These are phyloP conservation scores for Sceliomorpha sp. DNA, from an alignment of 2,888 invertebrate genomes.

Conservation along the genomic window DNA sequence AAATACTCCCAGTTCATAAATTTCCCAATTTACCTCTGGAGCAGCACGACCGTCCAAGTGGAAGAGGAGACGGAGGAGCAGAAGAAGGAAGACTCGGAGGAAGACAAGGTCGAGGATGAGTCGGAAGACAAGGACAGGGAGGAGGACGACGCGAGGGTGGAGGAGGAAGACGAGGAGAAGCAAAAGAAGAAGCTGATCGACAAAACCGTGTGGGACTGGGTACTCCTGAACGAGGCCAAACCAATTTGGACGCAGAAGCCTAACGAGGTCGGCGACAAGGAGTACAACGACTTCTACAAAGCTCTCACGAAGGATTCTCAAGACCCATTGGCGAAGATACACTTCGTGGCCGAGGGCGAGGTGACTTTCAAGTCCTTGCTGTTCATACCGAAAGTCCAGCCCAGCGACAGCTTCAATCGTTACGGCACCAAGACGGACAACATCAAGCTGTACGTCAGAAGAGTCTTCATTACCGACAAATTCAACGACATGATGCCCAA, in stretches of 20 bases:
- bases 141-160: conserved; percentile 84
- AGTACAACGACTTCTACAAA: conserved; percentile 98
- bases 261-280: conserved; percentile 90
- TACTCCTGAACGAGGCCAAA: conserved; percentile 96
- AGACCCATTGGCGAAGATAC: conserved; percentile 92
- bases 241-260: conserved; percentile 99
- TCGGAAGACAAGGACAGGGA: conserved; percentile 76
- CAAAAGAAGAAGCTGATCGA: conserved; percentile 93
- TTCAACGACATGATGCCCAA: conserved; percentile 99
- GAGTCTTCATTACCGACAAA: conserved; percentile 99
- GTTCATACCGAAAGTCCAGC: conserved; percentile 95
- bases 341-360: conserved; percentile 99
- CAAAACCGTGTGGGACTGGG: conserved; percentile 99
- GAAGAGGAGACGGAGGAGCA: conserved; percentile 86
- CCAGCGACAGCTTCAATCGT: conserved; percentile 95
- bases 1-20: conserved; percentile 99
- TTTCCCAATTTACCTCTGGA: conserved; percentile 98
- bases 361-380: conserved; percentile 98
- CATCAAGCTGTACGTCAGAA: conserved; percentile 97
- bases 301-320: conserved; percentile 93
- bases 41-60: conserved; percentile 83
- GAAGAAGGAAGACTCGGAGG: conserved; percentile 72
- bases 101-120: conserved; percentile 82
- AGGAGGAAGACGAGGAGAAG: conserved; percentile 83
- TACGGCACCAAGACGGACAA: conserved; percentile 97